Evolutionary conservation across 2,888 invertebrate genomes (phyloP).

Genomic region (Imbricaverruca yamaguchii): DNA sequence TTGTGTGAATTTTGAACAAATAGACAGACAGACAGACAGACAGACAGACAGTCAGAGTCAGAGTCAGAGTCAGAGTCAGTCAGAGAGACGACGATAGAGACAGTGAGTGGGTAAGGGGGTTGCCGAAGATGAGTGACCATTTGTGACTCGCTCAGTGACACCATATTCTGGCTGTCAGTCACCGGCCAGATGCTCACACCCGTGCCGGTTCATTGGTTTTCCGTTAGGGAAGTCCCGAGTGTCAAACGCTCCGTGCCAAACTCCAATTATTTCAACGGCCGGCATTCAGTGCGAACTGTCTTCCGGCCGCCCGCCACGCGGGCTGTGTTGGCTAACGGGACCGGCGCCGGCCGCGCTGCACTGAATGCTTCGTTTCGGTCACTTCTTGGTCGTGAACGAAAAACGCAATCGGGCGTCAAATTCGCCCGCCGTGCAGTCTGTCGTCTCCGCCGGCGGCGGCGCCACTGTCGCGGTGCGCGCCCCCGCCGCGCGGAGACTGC

Average conservation of each 20-base stretch:
- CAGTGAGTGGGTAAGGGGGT: too few species aligned
- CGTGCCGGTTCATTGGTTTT: background rate
- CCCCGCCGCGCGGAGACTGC: background rate
- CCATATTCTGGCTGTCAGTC: too few species aligned
- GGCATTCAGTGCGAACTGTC: background rate
- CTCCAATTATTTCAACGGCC: background rate
- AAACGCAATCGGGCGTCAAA: constrained; percentile 4
- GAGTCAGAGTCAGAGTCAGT: too few species aligned
- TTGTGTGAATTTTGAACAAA: too few species aligned
- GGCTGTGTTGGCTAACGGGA: background rate
- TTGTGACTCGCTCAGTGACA: too few species aligned
- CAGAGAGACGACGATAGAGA: too few species aligned
- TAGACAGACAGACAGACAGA: too few species aligned
- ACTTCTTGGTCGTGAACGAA: background rate
- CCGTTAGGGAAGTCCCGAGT: background rate
- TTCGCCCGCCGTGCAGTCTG: background rate
- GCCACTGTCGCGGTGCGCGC: background rate
- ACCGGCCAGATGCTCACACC: background rate
- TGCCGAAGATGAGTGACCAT: too few species aligned
- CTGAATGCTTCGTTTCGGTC: background rate
- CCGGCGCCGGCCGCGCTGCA: background rate
- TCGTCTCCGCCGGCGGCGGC: background rate
- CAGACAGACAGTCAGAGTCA: too few species aligned
- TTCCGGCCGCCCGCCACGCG: background rate
- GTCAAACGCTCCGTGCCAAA: background rate